Conservation (phyloP, 1,140 invertebrate genomes). For the Delia radicum region DNA sequence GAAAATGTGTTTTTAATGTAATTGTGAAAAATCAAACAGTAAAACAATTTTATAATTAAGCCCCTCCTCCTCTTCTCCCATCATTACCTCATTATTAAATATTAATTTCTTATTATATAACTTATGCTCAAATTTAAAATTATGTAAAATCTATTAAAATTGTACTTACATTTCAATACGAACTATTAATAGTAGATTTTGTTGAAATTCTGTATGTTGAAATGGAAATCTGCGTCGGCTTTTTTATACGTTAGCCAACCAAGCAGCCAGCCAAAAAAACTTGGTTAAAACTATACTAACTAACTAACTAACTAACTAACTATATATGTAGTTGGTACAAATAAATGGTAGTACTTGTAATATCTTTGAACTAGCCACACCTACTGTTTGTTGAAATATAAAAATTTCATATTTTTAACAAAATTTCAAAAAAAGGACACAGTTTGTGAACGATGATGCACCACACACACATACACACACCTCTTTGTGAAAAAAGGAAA, state of each 20-base stretch:
- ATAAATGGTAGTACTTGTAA: too few relatives aligned
- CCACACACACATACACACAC: background rate
- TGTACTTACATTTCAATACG: background rate
- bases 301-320: too few relatives aligned
- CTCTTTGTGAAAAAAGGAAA: background rate
- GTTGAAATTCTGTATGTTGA: background rate
- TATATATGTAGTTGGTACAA: background rate
- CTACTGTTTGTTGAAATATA: conserved; percentile 21
- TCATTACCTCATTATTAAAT: too few relatives aligned
- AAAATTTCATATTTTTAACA: conserved; percentile 22
- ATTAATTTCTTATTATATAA: too few relatives aligned
- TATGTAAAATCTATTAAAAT: background rate
- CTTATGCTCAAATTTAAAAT: too few relatives aligned
- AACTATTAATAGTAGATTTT: background rate
- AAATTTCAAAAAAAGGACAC: conserved; percentile 21
- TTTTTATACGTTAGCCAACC: background rate
- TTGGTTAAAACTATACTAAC: too few relatives aligned
- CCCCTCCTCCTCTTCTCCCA: too few relatives aligned
- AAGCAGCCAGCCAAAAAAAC: background rate
- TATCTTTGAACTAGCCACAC: conserved; percentile 17
- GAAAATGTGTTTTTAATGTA: too few relatives aligned
- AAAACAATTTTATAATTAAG: too few relatives aligned
- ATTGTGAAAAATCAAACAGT: too few relatives aligned
- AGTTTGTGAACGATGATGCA: conserved; percentile 1
- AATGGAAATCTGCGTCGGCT: background rate